Base-by-base conservation (phyloP, 1,140 invertebrate species). In the Leptinotarsa texana region DNA sequence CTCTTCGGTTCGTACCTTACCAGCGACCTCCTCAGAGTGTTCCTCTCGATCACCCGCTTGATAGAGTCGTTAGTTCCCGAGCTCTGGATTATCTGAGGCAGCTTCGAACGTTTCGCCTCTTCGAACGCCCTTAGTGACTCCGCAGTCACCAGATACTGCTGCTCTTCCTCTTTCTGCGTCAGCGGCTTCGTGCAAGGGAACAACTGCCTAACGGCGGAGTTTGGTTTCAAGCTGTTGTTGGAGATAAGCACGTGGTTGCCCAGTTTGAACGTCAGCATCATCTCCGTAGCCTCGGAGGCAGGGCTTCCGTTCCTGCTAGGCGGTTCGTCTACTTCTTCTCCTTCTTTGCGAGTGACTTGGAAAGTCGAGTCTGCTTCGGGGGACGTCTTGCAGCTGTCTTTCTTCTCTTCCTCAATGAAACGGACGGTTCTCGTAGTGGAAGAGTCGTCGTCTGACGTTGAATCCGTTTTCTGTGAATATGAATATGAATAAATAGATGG, bases 141-240 rank as follows among this genome's bases (percentile, higher is more conserved):
- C 0, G 90, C 87, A 8, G 91, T 92, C 4, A 92, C 87, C 42
- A 91, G 83, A 78, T 90, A 89, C 65, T 88, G 87, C 42, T 76
- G 72, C 13, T 78, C 77, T 48, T 78, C 74, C 33, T 61, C 42
- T 21, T 69, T 74, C 49, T 18, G 73, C n/a, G 5, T 66, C n/a
- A 42, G 73, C 24, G 71, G 74, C 78, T 86, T 72, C 73, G 86
- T 72, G 83, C 87, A 81, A 13, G 89, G 90, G 80, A 94, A 94
- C 2, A 93, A 85, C 80, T 93, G 92, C 27, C 92, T 86, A 13
- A 93, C 91, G 11, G 92, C 92, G 13, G 92, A 93, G 81, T 93
- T 93, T 4, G 92, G 90, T 77, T 90, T 89, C 11, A 89, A 79
- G 75, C 89, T 90, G 76, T 91, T 90, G 63, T 88, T 87, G 8